A percentile compares a stretch with the other conserved stretches of the same genome.
Conservation (phyloP, 2,888 invertebrate genomes). For the Girardia tigrina region DNA sequence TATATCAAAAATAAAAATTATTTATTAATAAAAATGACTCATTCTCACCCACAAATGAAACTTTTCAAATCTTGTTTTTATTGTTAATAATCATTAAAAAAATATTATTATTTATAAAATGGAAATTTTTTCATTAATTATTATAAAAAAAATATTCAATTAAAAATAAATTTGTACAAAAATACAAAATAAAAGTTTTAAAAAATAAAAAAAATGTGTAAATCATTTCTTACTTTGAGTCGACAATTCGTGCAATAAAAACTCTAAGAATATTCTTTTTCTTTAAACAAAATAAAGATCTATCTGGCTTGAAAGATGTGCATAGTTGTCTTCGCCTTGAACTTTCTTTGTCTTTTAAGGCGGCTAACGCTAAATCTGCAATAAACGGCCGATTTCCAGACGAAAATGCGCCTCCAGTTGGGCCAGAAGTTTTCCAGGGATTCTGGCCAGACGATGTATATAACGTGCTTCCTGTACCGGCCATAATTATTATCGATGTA, state of each 20-base stretch:
- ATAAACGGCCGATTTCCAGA: conserved; percentile 28
- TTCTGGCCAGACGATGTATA: conserved; percentile 20
- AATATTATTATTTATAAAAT: background rate
- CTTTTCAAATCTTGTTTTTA: no score
- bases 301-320: conserved; percentile 34
- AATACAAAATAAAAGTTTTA: background rate
- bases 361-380: conserved; percentile 33
- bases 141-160: background rate
- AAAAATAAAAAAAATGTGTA: background rate
- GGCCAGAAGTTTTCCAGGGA: conserved; percentile 32
- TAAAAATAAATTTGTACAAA: background rate
- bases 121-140: background rate
- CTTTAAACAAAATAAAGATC: conserved; percentile 35
- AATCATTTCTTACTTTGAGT: conserved; percentile 35
- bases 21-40: background rate
- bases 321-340: conserved; percentile 27
- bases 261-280: conserved; percentile 31
- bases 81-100: background rate
- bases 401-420: background rate
- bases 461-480: background rate
- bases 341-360: conserved; percentile 33
- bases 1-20: background rate
- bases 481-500: background rate
- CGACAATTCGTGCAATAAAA: conserved; percentile 31
- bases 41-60: background rate